Evolutionary conservation across 2,797 vertebrate genomes (phyloP).

Genomic region (Paramormyrops hopkinsi): DNA sequence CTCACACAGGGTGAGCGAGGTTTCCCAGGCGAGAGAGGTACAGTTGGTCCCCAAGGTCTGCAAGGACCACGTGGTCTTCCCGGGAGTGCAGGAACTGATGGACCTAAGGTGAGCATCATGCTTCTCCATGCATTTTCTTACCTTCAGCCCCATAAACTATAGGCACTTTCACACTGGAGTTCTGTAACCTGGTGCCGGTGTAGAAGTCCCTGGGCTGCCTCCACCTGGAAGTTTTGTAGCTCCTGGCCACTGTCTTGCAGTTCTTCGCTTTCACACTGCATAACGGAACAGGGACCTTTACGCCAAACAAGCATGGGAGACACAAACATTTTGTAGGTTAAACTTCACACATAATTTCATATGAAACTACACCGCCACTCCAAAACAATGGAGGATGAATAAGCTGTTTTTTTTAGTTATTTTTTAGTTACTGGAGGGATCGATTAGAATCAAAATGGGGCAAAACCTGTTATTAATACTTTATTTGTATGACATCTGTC

Average conservation of each 20-base stretch:
- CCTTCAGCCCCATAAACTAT: background rate
- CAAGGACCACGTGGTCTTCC: slow-evolving; percentile 88
- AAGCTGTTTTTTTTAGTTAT: background rate
- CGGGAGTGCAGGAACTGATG: slow-evolving; percentile 88
- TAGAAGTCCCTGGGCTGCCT: background rate
- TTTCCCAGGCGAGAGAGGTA: slow-evolving; percentile 93
- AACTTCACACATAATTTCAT: background rate
- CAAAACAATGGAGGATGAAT: background rate
- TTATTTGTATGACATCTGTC: background rate
- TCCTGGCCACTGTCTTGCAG: background rate
- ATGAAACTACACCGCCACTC: background rate
- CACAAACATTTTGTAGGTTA: background rate
- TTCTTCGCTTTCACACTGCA: background rate
- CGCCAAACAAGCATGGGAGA: background rate
- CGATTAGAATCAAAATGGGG: background rate
- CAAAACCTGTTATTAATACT: background rate
- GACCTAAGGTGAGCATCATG: slow-evolving; percentile 79
- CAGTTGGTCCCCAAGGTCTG: slow-evolving; percentile 83
- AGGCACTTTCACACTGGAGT: background rate
- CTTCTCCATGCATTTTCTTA: background rate
- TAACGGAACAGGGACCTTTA: background rate
- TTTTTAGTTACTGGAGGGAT: background rate
- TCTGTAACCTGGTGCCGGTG: background rate
- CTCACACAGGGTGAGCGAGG: slow-evolving; percentile 82
- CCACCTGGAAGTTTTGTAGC: background rate